These are phyloP conservation scores for Cladorhizidae sp. DNA, from an alignment of 37 sponge, comb jelly and placozoan species.

Conservation along the genomic window DNA sequence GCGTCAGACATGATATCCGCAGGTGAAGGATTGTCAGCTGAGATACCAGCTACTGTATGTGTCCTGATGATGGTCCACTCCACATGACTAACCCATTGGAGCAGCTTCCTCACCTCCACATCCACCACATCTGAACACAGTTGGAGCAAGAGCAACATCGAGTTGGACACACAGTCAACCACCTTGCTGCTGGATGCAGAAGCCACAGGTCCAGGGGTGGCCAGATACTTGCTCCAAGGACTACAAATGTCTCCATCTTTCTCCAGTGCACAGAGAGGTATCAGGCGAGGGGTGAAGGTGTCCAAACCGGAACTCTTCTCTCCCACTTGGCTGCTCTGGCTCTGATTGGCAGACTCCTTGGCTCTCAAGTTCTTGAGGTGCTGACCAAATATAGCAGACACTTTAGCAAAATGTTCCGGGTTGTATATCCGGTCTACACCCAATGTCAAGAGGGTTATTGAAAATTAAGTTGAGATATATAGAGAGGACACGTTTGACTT, in stretches of 20 bases:
- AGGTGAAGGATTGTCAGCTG: no score
- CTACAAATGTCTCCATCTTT: neutral
- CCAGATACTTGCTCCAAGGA: conserved; percentile 16
- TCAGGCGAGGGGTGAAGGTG: conserved; percentile 12
- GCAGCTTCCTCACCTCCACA: neutral
- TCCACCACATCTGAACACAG: conserved; percentile 18
- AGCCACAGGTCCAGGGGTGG: neutral
- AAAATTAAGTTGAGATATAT: no score
- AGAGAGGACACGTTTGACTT: no score
- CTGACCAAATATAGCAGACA: conserved; percentile 14
- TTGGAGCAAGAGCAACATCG: conserved; percentile 24
- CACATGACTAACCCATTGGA: neutral
- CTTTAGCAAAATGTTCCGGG: conserved; percentile 13
- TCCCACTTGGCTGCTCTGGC: neutral
- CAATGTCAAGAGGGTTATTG: no score
- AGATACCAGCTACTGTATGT: no score
- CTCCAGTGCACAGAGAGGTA: neutral
- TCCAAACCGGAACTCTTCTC: neutral
- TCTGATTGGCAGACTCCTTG: neutral
- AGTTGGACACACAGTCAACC: conserved; percentile 14
- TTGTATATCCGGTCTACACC: conserved; percentile 8
- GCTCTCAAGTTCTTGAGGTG: neutral
- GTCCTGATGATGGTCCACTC: conserved; percentile 15
- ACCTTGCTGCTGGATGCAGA: neutral
- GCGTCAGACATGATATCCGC: no score